A percentile compares a stretch with the other conserved stretches of the same genome.
phyloP scores from a whole-genome alignment of 2,113 vertebrate genomes.

The Madoqua kirkii region DNA sequence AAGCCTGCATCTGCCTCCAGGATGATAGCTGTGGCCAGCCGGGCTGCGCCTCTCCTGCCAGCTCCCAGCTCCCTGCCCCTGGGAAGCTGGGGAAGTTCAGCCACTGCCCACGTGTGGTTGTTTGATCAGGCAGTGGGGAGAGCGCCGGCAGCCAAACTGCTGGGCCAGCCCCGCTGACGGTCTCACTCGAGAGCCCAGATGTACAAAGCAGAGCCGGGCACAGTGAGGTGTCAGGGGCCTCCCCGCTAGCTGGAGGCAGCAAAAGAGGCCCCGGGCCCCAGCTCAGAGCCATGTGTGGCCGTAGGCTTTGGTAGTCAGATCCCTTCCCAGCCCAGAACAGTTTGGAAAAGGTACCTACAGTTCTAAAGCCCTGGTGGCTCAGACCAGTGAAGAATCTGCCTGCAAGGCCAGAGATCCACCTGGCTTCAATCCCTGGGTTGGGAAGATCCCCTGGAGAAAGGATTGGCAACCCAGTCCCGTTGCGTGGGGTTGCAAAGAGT shows the following conservation, averaged over 20 bases:
- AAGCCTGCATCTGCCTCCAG: not conserved
- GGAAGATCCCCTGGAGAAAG: not conserved
- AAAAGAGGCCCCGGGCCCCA: not conserved
- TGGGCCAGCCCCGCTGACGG: not conserved
- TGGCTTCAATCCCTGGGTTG: rapidly evolving
- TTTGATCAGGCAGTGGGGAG: not conserved
- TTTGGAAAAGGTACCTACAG: not conserved
- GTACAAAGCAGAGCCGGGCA: not conserved
- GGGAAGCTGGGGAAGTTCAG: not conserved
- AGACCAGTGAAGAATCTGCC: not conserved
- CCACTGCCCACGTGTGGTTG: not conserved
- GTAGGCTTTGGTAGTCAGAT: not conserved
- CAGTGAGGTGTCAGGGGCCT: too few species aligned
- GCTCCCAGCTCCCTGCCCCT: not conserved
- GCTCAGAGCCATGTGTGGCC: not conserved
- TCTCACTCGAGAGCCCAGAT: not conserved
- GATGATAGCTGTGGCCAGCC: not conserved
- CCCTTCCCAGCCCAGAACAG: too few species aligned
- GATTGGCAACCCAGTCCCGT: not conserved
- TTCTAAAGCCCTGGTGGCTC: not conserved
- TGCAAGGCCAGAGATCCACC: not conserved
- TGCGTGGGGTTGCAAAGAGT: not conserved
- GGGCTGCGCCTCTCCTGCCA: not conserved
- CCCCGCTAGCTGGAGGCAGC: not conserved
- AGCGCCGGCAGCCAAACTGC: not conserved